Evolutionary conservation across 2,797 vertebrate genomes (phyloP).

Genomic region (Propithecus perrieri): DNA sequence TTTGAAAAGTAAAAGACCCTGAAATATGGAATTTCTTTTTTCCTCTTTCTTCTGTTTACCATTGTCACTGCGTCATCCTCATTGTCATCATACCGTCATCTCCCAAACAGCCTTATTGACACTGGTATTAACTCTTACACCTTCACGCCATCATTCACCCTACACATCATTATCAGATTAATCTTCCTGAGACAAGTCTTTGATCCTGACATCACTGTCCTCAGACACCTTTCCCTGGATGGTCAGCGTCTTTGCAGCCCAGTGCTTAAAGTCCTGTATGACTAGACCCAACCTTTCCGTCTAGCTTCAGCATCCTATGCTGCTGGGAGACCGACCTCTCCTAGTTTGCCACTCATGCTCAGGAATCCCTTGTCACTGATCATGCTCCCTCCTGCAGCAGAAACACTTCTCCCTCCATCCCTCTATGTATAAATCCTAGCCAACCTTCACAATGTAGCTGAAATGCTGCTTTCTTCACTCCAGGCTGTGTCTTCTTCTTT

Average conservation of each 20-base stretch:
- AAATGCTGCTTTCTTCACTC: neutral
- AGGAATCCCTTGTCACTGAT: neutral
- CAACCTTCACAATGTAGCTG: neutral
- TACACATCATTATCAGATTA: neutral
- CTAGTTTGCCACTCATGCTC: neutral
- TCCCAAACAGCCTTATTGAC: neutral
- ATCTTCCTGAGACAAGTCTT: neutral
- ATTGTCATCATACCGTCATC: neutral
- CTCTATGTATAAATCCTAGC: neutral
- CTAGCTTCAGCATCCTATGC: neutral
- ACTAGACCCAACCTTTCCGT: neutral
- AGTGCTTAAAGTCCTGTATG: neutral
- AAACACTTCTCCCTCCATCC: neutral
- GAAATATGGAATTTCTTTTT: neutral
- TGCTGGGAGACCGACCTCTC: neutral
- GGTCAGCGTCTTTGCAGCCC: neutral
- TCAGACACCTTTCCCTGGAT: neutral
- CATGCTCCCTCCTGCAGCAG: rapidly evolving
- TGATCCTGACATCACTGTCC: neutral
- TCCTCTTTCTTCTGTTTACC: neutral
- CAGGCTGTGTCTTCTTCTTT: neutral
- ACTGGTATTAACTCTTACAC: too few relatives aligned
- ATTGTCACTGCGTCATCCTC: neutral
- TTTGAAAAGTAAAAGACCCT: neutral
- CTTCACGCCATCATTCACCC: neutral